Percentiles rank a stretch among this genome's conserved stretches.
Conservation (phyloP, 2,113 vertebrate genomes). For the Nesoenas mayeri region DNA sequence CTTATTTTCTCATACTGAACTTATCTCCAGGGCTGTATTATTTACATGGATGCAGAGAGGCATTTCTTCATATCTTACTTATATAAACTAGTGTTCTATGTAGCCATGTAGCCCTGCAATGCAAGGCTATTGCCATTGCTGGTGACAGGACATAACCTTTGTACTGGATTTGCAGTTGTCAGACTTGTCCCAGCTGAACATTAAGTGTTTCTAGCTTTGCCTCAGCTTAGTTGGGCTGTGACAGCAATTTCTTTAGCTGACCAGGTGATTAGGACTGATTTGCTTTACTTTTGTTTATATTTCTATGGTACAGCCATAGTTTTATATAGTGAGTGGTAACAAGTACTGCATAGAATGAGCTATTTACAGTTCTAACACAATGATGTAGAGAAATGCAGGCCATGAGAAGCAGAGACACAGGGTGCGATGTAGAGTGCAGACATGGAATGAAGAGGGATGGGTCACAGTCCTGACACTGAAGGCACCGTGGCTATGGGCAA, state of each 20-base stretch:
- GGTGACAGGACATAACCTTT: background rate
- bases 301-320: background rate
- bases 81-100: background rate
- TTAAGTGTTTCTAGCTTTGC: background rate
- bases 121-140: background rate
- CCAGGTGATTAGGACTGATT: background rate
- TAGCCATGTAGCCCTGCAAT: background rate
- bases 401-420: background rate
- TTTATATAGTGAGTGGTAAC: background rate
- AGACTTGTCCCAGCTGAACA: background rate
- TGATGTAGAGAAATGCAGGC: background rate
- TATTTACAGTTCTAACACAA: background rate
- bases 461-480: background rate
- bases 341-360: background rate
- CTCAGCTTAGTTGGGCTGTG: background rate
- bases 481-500: background rate
- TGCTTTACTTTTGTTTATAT: background rate
- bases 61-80: background rate
- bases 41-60: background rate
- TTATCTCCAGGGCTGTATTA: background rate
- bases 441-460: background rate
- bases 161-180: background rate
- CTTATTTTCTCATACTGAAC: background rate
- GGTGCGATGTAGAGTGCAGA: accelerated
- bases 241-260: background rate